A percentile compares a stretch with the other conserved stretches of the same genome.
phyloP scores from a whole-genome alignment of 2,113 vertebrate genomes.

The Morone saxatilis region DNA sequence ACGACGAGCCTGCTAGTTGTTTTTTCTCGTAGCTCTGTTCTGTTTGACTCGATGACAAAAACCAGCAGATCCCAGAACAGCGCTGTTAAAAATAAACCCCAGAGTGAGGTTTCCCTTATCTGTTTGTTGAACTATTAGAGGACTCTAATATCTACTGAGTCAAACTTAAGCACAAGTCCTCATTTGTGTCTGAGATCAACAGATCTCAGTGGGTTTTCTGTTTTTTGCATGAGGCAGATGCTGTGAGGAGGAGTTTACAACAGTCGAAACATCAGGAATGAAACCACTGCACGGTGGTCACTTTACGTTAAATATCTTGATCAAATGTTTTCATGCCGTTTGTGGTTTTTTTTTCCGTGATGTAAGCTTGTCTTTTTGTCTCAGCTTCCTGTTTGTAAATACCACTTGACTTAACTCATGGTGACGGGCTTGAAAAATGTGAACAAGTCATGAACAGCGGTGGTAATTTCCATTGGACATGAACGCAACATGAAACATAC shows the following conservation, averaged over 20 bases:
- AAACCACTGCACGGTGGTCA: conserved; percentile 72
- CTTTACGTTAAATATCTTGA: conserved; percentile 63
- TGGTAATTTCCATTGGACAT: conserved; percentile 16
- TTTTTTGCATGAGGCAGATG: conserved; percentile 20
- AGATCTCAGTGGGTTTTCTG: background rate
- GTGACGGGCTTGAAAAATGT: conserved; percentile 27
- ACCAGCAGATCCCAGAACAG: conserved; percentile 63
- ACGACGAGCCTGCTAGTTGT: conserved; percentile 24
- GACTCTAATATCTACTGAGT: conserved; percentile 58
- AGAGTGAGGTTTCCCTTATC: background rate
- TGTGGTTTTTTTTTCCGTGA: conserved; percentile 54
- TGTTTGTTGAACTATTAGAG: conserved; percentile 16
- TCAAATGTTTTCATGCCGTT: conserved; percentile 32
- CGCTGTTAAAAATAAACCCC: conserved; percentile 11
- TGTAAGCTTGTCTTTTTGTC: conserved; percentile 54
- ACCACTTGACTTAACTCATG: background rate
- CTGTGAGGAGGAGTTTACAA: conserved; percentile 70
- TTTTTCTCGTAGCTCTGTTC: conserved; percentile 27
- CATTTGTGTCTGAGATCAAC: conserved; percentile 47
- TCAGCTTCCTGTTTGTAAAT: conserved; percentile 71
- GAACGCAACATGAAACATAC: conserved; percentile 8
- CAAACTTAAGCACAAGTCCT: conserved; percentile 75
- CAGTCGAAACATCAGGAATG: conserved; percentile 73
- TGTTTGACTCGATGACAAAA: conserved; percentile 30
- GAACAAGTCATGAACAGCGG: conserved; percentile 24